Evolutionary conservation across 2,888 invertebrate species (phyloP), one percentile per base, ranked within the genome.

Genomic region (Elgonia sp.): DNA sequence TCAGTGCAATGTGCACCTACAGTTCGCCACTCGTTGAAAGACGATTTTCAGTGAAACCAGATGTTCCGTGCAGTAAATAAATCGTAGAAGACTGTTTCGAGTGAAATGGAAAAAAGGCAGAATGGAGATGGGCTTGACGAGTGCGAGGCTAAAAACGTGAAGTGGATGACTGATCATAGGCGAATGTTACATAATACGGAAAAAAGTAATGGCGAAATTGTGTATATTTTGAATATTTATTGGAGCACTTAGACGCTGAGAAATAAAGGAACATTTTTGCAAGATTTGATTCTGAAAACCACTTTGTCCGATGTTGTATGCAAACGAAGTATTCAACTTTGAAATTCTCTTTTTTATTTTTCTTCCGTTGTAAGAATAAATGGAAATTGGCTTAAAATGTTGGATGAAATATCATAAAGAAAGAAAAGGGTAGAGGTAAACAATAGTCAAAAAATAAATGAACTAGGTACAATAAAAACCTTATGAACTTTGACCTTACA

Each of bases 11-110:
- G 57, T 60, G 80, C 80, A 80, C 53, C 81, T 67, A 60, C 82
- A 75, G 53, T 75, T 67, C 75, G 46, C 57, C 42, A 62, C 53
- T 70, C 39, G 70, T 76, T 69, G 76, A 63, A 72, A 82, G 76
- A 81, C 81, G 81, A 82, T 86, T 86, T 76, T 18, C 76, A 76
- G 46, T 46, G 69, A 86, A 86, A 81, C 72, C 81, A 86, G 86
- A 81, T 86, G 86, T 76, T 81, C 80, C 21, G 69, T 46, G 76
- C 53, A 76, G 81, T 86, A 86, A 76, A 81, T 81, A 81, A 86
- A 86, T 86, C 63, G 81, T 39, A n/a, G 76, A 53, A 76, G 80
- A 76, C 70, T 72, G 84, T 80, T 81, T 67, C 80, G 42, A 80
- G 62, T 70, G 55, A n/a, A n/a, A n/a, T n/a, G n/a, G n/a, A n/a